Conservation (phyloP, 2,113 vertebrate species). For the Salvelinus fontinalis region DNA sequence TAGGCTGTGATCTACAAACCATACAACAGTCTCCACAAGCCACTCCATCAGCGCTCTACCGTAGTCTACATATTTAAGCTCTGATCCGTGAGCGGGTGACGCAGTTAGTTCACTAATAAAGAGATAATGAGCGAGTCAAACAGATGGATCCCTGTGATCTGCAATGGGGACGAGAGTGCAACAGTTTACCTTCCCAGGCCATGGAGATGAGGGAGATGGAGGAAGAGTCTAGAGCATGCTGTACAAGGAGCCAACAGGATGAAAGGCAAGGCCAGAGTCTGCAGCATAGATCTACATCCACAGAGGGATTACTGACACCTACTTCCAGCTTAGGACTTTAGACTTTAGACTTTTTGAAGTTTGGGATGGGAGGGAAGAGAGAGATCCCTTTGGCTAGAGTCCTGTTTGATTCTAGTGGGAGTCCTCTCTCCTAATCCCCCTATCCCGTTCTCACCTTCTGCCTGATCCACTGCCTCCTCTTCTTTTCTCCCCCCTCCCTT, state of each 20-base stretch:
- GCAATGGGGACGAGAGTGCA: constrained; percentile 71
- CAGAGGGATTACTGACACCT: constrained; percentile 81
- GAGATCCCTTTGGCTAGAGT: constrained; percentile 85
- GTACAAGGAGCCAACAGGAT: constrained; percentile 72
- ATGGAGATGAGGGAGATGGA: constrained; percentile 48
- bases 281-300: constrained; percentile 84
- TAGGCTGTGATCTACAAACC: no score
- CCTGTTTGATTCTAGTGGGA: constrained; percentile 88
- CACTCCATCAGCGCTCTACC: no score
- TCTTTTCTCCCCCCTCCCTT: constrained; percentile 43
- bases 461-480: constrained; percentile 82
- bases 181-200: constrained; percentile 82
- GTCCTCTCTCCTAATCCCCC: constrained; percentile 84
- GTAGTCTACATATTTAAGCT: constrained; percentile 31
- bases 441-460: constrained; percentile 90
- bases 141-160: constrained; percentile 63
- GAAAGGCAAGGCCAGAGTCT: constrained; percentile 75
- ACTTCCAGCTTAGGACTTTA: constrained; percentile 83
- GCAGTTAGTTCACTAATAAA: constrained; percentile 65
- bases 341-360: constrained; percentile 83
- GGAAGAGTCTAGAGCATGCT: constrained; percentile 50
- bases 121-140: constrained; percentile 72
- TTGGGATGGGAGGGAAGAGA: constrained; percentile 75
- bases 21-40: no score
- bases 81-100: constrained; percentile 62